A percentile compares a stretch with the other conserved stretches of the same genome.
Conservation (phyloP, 2,113 vertebrate genomes). For the Saccopteryx leptura region DNA sequence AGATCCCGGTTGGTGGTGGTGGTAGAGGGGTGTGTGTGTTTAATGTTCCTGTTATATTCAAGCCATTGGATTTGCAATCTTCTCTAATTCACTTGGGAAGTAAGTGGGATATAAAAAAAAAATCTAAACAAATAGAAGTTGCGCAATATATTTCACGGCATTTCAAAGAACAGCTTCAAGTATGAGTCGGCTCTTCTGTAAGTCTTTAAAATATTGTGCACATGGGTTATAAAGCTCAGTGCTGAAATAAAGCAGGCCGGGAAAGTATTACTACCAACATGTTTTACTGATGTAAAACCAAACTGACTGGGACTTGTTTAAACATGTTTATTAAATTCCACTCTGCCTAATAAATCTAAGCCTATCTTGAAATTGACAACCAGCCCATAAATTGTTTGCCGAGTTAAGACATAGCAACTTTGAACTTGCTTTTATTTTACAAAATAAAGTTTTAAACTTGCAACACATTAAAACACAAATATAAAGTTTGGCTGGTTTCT, state of each 20-base stretch:
- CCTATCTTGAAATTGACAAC: background rate
- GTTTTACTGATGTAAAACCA: slow-evolving; percentile 53
- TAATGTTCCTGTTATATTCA: background rate
- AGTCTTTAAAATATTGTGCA: slow-evolving; percentile 25
- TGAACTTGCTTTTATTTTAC: slow-evolving; percentile 2
- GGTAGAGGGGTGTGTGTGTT: background rate
- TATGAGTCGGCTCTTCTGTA: background rate
- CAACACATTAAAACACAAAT: slow-evolving; percentile 46
- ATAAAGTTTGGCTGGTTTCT: background rate
- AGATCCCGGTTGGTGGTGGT: background rate
- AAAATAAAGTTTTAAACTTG: slow-evolving; percentile 60
- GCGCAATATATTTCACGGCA: background rate
- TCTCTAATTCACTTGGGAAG: slow-evolving; percentile 22
- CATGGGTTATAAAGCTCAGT: background rate
- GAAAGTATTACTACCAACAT: background rate
- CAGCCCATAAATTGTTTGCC: background rate
- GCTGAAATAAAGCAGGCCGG: background rate
- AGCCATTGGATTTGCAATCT: background rate
- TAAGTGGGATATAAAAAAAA: slow-evolving; percentile 1
- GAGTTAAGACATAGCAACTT: slow-evolving; percentile 9
- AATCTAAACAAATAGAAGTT: slow-evolving; percentile 37
- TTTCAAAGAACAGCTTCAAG: background rate
- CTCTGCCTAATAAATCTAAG: slow-evolving; percentile 26
- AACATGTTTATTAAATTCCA: slow-evolving; percentile 43
- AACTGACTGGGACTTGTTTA: background rate